These are phyloP conservation scores for Pholis gunnellus DNA, from an alignment of 2,113 vertebrate species.

Conservation along the genomic window DNA sequence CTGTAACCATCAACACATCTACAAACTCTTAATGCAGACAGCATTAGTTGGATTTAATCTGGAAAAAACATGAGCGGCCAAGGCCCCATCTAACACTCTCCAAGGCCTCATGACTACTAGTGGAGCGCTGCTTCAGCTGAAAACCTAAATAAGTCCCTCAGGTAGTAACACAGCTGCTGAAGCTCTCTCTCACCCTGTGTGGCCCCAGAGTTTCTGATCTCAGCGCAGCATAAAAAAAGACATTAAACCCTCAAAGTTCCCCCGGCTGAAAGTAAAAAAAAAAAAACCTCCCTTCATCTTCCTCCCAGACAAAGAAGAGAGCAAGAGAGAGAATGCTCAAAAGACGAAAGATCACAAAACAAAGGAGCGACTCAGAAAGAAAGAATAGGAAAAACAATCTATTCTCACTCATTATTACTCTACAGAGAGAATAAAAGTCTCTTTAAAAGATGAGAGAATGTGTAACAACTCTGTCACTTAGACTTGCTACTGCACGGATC, in stretches of 20 bases:
- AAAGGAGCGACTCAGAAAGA: neutral
- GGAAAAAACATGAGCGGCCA: neutral
- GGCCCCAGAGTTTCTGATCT: neutral
- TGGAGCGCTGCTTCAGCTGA: neutral
- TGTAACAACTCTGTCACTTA: conserved; percentile 23
- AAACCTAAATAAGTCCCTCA: conserved; percentile 2
- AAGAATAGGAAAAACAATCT: neutral
- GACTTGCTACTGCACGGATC: conserved; percentile 21
- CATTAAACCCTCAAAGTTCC: conserved; percentile 26
- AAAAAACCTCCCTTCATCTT: neutral
- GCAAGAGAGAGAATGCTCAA: neutral
- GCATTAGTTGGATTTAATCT: neutral
- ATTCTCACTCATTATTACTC: conserved; percentile 26
- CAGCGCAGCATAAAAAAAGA: conserved; percentile 17
- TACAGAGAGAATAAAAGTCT: neutral
- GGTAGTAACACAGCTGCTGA: neutral
- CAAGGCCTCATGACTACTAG: neutral
- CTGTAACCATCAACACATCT: neutral
- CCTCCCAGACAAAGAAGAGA: neutral
- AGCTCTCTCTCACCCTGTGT: neutral
- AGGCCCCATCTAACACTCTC: neutral
- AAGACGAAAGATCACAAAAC: neutral
- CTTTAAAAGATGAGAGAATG: conserved; percentile 15
- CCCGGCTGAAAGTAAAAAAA: neutral
- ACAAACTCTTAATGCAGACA: too few species aligned